Evolutionary conservation across 2,888 invertebrate species (phyloP).

Genomic region (Gymnosoma rotundatum): DNA sequence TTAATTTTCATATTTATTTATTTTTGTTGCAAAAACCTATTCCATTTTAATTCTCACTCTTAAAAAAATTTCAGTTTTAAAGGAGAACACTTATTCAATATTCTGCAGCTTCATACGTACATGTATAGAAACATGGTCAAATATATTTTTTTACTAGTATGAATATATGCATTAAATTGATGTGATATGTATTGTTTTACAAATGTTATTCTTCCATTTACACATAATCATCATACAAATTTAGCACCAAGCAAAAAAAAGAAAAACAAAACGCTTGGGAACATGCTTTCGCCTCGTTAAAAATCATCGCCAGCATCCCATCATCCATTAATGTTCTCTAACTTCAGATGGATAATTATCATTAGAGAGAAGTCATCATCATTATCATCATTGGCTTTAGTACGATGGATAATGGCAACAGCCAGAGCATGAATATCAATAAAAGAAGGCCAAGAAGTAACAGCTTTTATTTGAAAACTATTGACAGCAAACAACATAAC

Average conservation of each 20-base stretch:
- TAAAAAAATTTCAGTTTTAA: background rate
- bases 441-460: conserved; percentile 67
- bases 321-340: conserved; percentile 7
- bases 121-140: background rate
- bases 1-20: no score
- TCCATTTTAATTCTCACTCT: background rate
- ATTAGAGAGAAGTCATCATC: conserved; percentile 32
- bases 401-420: conserved; percentile 59
- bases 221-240: conserved; percentile 64
- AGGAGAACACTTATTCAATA: background rate
- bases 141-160: conserved; percentile 25
- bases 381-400: conserved; percentile 7
- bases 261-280: conserved; percentile 38
- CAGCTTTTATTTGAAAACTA: conserved; percentile 69
- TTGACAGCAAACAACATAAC: conserved; percentile 71
- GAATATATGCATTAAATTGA: conserved; percentile 61
- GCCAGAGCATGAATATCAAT: conserved; percentile 63
- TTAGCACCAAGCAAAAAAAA: conserved; percentile 51
- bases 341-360: conserved; percentile 17
- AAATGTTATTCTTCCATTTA: conserved; percentile 64
- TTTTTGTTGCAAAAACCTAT: background rate
- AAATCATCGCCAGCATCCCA: conserved; percentile 53
- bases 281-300: conserved; percentile 68
- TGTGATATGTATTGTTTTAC: conserved; percentile 66
- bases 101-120: background rate